Conservation (phyloP, 1,140 invertebrate species). For the Eueides isabella region DNA sequence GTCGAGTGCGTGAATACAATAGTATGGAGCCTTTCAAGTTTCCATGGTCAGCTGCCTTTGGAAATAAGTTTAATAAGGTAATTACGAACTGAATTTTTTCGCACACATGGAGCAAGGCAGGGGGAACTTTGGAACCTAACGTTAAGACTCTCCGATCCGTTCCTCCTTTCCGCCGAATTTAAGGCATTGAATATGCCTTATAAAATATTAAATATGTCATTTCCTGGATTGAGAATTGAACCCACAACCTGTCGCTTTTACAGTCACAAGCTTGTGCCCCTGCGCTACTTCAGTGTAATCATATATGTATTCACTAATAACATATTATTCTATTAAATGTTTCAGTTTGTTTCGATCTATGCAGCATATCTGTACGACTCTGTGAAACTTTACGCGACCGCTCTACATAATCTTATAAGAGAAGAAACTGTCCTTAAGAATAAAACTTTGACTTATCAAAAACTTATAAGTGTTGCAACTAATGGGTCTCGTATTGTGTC, state of each 20-base stretch:
- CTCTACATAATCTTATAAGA: slow-evolving; percentile 89
- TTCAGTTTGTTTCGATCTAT: slow-evolving; percentile 93
- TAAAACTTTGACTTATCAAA: slow-evolving; percentile 82
- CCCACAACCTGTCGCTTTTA: too few relatives aligned
- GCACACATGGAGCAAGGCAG: too few relatives aligned
- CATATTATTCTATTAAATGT: not conserved
- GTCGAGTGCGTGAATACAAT: slow-evolving; percentile 90
- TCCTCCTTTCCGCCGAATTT: too few relatives aligned
- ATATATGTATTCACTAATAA: too few relatives aligned
- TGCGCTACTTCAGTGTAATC: too few relatives aligned
- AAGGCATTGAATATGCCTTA: too few relatives aligned
- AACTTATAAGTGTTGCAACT: slow-evolving; percentile 88
- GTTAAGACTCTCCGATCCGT: too few relatives aligned
- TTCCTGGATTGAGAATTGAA: too few relatives aligned
- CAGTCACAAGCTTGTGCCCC: too few relatives aligned
- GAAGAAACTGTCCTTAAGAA: slow-evolving; percentile 78
- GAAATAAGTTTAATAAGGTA: slow-evolving; percentile 84
- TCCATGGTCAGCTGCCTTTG: slow-evolving; percentile 81
- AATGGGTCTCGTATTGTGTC: slow-evolving; percentile 91
- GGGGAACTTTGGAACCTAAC: too few relatives aligned
- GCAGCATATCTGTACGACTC: slow-evolving; percentile 98
- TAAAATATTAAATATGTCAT: too few relatives aligned
- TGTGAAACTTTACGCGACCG: slow-evolving; percentile 94
- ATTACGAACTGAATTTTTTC: too few relatives aligned
- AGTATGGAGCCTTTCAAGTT: slow-evolving; percentile 90